A percentile compares a stretch with the other conserved stretches of the same genome.
phyloP scores from a whole-genome alignment of 1,140 invertebrate species.

The Drosophila bocki region DNA sequence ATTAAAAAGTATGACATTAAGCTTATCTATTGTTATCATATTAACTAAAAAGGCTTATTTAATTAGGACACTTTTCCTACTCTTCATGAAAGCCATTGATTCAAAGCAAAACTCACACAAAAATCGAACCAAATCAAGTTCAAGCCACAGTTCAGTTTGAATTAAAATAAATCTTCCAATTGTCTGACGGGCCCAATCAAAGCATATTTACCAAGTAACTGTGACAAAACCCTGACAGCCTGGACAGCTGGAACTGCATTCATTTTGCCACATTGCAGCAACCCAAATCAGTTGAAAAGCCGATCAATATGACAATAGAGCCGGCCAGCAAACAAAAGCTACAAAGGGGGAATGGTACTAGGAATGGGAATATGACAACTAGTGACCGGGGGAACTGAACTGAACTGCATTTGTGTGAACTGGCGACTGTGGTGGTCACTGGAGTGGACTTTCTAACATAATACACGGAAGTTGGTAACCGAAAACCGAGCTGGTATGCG shows the following conservation, averaged over 20 bases:
- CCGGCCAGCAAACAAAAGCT: slow-evolving; percentile 34
- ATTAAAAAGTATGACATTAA: too few relatives aligned
- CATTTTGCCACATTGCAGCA: slow-evolving; percentile 42
- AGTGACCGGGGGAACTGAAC: slow-evolving; percentile 19
- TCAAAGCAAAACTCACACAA: not conserved
- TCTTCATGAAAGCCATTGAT: not conserved
- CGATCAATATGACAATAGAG: slow-evolving; percentile 57
- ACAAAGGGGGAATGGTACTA: slow-evolving; percentile 6
- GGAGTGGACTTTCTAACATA: slow-evolving; percentile 72
- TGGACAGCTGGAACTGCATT: slow-evolving; percentile 24
- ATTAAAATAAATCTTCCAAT: slow-evolving; percentile 17
- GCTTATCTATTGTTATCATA: too few relatives aligned
- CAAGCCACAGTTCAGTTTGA: not conserved
- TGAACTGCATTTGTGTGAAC: slow-evolving; percentile 1
- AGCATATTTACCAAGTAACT: slow-evolving; percentile 5
- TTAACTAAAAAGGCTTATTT: not conserved
- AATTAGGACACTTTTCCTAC: not conserved
- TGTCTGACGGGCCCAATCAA: slow-evolving; percentile 15
- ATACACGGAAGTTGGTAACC: slow-evolving; percentile 81
- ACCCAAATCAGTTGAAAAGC: slow-evolving; percentile 54
- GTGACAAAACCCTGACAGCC: slow-evolving; percentile 8
- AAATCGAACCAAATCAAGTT: not conserved
- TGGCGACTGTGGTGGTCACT: slow-evolving; percentile 25
- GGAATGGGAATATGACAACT: slow-evolving; percentile 20
- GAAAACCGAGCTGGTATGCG: slow-evolving; percentile 49